Conservation (phyloP, 2,113 vertebrate genomes). For the Bos taurus region DNA sequence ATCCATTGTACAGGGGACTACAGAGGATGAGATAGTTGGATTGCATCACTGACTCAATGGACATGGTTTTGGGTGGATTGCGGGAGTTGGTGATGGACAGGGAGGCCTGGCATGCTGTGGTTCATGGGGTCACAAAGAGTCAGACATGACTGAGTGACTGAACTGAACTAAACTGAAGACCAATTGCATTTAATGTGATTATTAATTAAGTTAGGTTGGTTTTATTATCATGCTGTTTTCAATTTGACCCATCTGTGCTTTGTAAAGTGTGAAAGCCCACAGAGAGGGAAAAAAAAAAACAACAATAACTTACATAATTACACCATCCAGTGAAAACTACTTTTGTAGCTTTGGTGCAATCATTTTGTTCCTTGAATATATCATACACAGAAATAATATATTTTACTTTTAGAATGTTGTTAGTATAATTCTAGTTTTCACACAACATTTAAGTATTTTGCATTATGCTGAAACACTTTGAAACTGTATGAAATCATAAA, state of each 20-base stretch:
- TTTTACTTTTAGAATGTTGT: not conserved
- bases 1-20: not conserved
- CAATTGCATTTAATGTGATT: not conserved
- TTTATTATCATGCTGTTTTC: not conserved
- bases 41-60: not conserved
- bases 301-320: not conserved
- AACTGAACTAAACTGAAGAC: not conserved
- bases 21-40: not conserved
- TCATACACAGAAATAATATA: not conserved
- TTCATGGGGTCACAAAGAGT: not conserved
- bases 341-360: not conserved
- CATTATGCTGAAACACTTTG: not conserved
- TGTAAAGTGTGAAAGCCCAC: not conserved
- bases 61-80: not conserved
- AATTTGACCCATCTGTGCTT: not conserved
- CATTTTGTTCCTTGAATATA: not conserved
- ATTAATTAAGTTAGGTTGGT: not conserved
- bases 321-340: not conserved
- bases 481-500: not conserved
- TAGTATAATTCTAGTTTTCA: not conserved
- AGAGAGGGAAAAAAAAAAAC: too few relatives aligned
- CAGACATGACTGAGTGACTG: not conserved
- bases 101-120: not conserved
- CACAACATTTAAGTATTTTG: not conserved
- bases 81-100: rapidly evolving